Conservation (phyloP, 2,888 invertebrate species). For the Zhuqinia jingwanae region DNA sequence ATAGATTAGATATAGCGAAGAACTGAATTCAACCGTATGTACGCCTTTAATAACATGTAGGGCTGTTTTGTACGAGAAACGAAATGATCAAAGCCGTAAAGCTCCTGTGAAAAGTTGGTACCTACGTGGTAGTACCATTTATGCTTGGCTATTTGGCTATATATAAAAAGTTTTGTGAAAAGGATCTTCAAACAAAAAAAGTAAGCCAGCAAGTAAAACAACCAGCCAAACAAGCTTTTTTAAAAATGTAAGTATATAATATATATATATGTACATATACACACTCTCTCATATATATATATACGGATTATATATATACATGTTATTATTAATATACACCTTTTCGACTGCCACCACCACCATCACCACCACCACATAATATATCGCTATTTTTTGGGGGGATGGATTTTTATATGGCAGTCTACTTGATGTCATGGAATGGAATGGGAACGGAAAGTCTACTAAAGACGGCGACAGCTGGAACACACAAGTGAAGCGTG, state of each 20-base stretch:
- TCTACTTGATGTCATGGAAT: slow-evolving; percentile 70
- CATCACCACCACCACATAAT: slow-evolving; percentile 1
- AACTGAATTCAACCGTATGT: slow-evolving; percentile 33
- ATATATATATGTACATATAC: slow-evolving; percentile 29
- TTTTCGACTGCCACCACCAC: slow-evolving; percentile 28
- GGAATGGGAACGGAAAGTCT: slow-evolving; percentile 72
- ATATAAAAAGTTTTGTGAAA: slow-evolving; percentile 42
- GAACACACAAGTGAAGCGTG: slow-evolving; percentile 72
- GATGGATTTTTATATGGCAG: slow-evolving; percentile 65
- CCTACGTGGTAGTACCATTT: slow-evolving; percentile 43
- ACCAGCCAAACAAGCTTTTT: slow-evolving; percentile 73
- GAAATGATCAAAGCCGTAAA: slow-evolving; percentile 37
- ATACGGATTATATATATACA: slow-evolving; percentile 3
- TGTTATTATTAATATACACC: slow-evolving; percentile 42
- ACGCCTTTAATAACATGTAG: slow-evolving; percentile 26
- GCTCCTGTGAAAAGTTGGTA: slow-evolving; percentile 22
- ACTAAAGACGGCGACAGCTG: slow-evolving; percentile 73
- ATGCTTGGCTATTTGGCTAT: slow-evolving; percentile 22
- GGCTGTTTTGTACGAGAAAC: slow-evolving; percentile 22
- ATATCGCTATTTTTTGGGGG: slow-evolving; percentile 71
- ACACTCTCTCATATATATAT: not conserved
- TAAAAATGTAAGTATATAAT: slow-evolving; percentile 60
- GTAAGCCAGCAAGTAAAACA: slow-evolving; percentile 72
- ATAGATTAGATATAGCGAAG: slow-evolving; percentile 4
- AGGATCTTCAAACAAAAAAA: slow-evolving; percentile 71